Evolutionary conservation across 2,113 vertebrate species (phyloP).

Genomic region (Sinocyclocheilus rhinocerous): DNA sequence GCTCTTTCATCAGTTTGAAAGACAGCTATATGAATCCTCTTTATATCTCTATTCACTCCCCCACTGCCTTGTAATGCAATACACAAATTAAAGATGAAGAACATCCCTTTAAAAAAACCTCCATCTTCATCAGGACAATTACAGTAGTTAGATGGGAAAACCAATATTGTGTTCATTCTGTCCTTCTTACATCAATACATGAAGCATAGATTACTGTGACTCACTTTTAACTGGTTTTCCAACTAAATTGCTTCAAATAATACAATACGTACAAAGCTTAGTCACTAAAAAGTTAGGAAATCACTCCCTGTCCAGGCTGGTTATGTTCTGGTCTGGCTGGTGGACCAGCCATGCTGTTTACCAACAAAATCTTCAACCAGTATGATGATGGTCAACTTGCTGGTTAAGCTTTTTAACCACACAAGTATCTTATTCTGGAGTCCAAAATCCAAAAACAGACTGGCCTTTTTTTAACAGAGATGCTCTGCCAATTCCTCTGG

Average conservation of each 20-base stretch:
- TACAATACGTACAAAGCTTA: background rate
- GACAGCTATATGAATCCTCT: slow-evolving; percentile 23
- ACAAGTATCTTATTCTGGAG: background rate
- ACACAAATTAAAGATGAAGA: background rate
- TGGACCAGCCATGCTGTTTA: background rate
- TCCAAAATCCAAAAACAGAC: background rate
- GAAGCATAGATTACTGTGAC: background rate
- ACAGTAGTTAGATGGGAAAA: background rate
- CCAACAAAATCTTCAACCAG: background rate
- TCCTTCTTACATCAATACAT: slow-evolving; percentile 1
- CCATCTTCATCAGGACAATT: background rate
- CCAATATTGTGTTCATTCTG: slow-evolving; percentile 1
- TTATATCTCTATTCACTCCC: slow-evolving; percentile 14
- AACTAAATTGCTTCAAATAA: background rate
- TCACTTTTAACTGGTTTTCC: background rate
- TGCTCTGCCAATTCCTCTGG: background rate
- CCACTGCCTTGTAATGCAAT: background rate
- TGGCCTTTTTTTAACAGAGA: background rate
- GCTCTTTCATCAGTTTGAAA: slow-evolving; percentile 2
- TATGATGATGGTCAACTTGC: background rate
- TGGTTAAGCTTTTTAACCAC: background rate
- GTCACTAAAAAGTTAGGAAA: background rate
- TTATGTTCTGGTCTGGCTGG: background rate
- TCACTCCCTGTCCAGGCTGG: background rate
- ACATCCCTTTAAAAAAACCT: background rate